A percentile compares a stretch with the other conserved stretches of the same genome.
These are phyloP conservation scores for Orthosia gothica DNA, from an alignment of 2,888 invertebrate genomes.

Conservation along the genomic window DNA sequence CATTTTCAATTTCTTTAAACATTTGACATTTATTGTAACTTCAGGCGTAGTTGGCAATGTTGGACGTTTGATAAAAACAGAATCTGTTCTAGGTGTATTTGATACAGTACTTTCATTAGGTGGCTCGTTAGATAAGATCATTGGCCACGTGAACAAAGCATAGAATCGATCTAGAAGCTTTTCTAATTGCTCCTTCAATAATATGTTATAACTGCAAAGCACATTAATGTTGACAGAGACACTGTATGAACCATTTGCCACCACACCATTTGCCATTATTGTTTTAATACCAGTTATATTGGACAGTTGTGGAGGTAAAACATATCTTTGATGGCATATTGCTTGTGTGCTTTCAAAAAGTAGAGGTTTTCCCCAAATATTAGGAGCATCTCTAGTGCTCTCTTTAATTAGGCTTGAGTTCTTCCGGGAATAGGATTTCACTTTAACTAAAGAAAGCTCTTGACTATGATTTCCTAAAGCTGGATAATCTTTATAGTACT, in stretches of 20 bases:
- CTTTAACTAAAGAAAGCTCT: conserved; percentile 66
- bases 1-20: conserved; percentile 49
- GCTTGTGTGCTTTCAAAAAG: conserved; percentile 38
- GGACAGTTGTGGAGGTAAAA: conserved; percentile 82
- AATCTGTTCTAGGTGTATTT: conserved; percentile 25
- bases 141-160: conserved; percentile 81
- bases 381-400: conserved; percentile 64
- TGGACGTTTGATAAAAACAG: conserved; percentile 37
- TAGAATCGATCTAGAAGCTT: conserved; percentile 79
- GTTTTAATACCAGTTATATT: conserved; percentile 82
- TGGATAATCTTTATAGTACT: conserved; percentile 69
- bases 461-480: conserved; percentile 65
- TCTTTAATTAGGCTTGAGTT: conserved; percentile 37
- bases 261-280: conserved; percentile 75
- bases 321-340: conserved; percentile 64
- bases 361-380: conserved; percentile 79
- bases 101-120: conserved; percentile 29
- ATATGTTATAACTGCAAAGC: conserved; percentile 70
- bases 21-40: conserved; percentile 57
- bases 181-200: conserved; percentile 73
- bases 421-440: conserved; percentile 83
- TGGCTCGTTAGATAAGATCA: conserved; percentile 80
- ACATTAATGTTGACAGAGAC: conserved; percentile 67
- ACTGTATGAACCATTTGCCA: conserved; percentile 41
- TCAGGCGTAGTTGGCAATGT: conserved; percentile 46